phyloP scores from a whole-genome alignment of 2,113 vertebrate species.

The Sarotherodon lohbergeri region DNA sequence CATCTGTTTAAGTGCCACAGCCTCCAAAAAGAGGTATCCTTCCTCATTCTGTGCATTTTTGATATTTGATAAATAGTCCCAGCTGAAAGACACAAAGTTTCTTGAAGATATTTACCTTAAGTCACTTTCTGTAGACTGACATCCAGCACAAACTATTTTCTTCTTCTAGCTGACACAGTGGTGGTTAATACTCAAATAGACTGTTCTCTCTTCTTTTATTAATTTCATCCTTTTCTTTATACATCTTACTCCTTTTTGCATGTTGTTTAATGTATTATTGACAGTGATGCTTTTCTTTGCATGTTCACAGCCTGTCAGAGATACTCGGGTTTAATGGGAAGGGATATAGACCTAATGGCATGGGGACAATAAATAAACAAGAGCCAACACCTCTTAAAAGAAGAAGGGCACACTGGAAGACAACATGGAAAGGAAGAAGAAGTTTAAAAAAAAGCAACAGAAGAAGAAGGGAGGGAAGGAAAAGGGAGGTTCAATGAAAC shows the following conservation, averaged over 20 bases:
- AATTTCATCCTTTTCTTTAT: background rate
- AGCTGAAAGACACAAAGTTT: slow-evolving; percentile 1
- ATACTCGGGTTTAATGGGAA: slow-evolving; percentile 16
- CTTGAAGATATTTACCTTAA: background rate
- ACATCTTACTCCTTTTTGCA: slow-evolving; percentile 33
- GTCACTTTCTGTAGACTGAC: background rate
- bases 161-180: background rate
- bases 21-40: slow-evolving; percentile 16
- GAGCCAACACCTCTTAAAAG: background rate
- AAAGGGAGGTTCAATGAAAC: background rate
- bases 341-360: slow-evolving; percentile 58
- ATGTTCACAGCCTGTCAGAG: slow-evolving; percentile 44
- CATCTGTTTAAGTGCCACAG: background rate
- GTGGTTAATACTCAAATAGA: background rate
- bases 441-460: background rate
- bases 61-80: slow-evolving; percentile 49
- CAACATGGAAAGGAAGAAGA: background rate
- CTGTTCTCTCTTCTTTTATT: slow-evolving; percentile 18
- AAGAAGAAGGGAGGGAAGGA: background rate
- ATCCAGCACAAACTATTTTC: background rate
- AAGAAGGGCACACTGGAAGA: background rate
- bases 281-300: slow-evolving; percentile 24
- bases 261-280: slow-evolving; percentile 57
- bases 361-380: background rate
- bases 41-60: background rate